Percentiles rank a stretch among this genome's conserved stretches.
Conservation (phyloP, 92 coral and sea anemone species). For the Umimayanthus kanabou region DNA sequence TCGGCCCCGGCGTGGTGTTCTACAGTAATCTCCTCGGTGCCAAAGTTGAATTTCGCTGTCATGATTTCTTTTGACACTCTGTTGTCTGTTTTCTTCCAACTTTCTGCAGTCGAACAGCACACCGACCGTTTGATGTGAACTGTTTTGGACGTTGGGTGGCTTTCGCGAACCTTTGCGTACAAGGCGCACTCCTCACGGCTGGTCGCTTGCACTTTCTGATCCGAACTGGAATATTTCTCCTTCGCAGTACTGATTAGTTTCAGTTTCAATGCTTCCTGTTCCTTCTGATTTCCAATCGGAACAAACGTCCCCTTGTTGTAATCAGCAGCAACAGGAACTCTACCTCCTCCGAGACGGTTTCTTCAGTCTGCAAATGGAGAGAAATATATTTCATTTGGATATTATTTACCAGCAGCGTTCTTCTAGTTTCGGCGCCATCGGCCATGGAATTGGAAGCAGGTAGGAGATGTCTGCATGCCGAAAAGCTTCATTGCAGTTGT, state of each 20-base stretch:
- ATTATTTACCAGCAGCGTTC: neutral
- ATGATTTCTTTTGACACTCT: neutral
- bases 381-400: neutral
- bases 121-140: constrained; percentile 14
- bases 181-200: neutral
- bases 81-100: neutral
- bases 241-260: neutral
- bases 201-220: neutral
- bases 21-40: neutral
- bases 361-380: constrained; percentile 5
- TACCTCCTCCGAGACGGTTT: neutral
- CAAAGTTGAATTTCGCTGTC: neutral
- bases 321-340: constrained; percentile 1
- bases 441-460: neutral
- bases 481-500: neutral
- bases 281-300: neutral
- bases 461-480: neutral
- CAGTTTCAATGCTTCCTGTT: neutral
- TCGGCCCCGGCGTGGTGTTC: neutral
- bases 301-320: constrained; percentile 8
- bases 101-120: constrained; percentile 3
- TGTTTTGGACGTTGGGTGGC: neutral
- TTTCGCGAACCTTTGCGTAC: neutral
- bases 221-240: neutral
- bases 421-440: neutral